Evolutionary conservation across 1,140 invertebrate species (phyloP).

Genomic region (Campoletis sonorensis): DNA sequence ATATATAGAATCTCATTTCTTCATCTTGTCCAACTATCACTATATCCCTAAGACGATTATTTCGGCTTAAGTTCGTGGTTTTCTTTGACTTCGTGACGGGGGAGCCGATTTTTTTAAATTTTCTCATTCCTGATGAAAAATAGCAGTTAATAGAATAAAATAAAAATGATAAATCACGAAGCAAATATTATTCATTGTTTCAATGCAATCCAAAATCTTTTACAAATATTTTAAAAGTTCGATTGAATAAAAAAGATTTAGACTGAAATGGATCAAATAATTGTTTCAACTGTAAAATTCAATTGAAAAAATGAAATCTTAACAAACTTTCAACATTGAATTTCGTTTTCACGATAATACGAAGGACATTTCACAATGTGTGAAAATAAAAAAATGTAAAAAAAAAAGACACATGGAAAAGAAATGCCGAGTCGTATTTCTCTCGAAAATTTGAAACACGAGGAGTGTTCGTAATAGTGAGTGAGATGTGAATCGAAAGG

Average conservation of each 20-base stretch:
- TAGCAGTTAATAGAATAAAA: too few species aligned
- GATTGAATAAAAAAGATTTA: too few species aligned
- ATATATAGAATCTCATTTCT: neutral
- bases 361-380: neutral
- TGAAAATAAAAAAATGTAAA: neutral
- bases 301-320: neutral
- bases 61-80: neutral
- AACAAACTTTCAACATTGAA: neutral
- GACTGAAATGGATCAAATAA: too few species aligned
- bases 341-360: neutral
- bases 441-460: neutral
- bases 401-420: neutral
- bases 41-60: neutral
- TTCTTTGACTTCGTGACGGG: neutral
- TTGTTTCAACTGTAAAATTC: neutral
- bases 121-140: too few species aligned
- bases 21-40: neutral
- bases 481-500: neutral
- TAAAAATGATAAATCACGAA: too few species aligned
- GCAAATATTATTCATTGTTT: too few species aligned
- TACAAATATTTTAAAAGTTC: too few species aligned
- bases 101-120: neutral
- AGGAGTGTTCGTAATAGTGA: neutral
- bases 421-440: neutral
- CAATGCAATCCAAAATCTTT: too few species aligned